phyloP scores from a whole-genome alignment of 2,797 vertebrate species.

The Limosa lapponica region DNA sequence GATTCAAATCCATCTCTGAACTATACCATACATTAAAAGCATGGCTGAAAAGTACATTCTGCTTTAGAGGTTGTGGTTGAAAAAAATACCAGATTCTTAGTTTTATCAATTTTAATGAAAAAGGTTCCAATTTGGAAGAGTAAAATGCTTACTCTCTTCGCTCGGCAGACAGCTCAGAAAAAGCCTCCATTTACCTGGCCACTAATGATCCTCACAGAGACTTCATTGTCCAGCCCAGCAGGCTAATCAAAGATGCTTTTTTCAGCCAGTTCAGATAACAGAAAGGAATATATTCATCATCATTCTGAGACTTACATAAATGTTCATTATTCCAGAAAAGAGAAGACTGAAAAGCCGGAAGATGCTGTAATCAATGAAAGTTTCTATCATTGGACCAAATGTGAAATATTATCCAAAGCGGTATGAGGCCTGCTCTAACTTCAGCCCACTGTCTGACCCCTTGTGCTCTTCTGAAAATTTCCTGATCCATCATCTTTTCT shows the following conservation, averaged over 20 bases:
- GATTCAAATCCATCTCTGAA: neutral
- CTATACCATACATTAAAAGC: neutral
- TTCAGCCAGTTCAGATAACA: neutral
- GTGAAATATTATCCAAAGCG: neutral
- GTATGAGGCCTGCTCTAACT: neutral
- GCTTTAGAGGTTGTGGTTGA: neutral
- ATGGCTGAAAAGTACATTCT: neutral
- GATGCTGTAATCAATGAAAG: neutral
- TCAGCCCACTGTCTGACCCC: neutral
- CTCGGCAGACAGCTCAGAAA: neutral
- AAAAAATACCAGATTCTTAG: neutral
- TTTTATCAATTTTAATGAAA: constrained; percentile 1
- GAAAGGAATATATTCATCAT: neutral
- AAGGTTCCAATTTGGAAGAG: neutral
- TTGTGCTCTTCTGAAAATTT: neutral
- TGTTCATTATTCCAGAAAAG: neutral
- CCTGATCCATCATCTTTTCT: neutral
- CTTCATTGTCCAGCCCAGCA: neutral
- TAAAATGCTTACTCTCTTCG: neutral
- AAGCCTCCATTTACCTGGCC: neutral
- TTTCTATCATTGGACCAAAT: neutral
- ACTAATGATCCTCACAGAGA: neutral
- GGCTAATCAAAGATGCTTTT: constrained; percentile 16
- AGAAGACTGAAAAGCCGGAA: neutral
- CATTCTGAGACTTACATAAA: neutral